Percentiles rank a stretch among this genome's conserved stretches.
Conservation (phyloP, 2,797 vertebrate species). For the Amphiprion clarkii region DNA sequence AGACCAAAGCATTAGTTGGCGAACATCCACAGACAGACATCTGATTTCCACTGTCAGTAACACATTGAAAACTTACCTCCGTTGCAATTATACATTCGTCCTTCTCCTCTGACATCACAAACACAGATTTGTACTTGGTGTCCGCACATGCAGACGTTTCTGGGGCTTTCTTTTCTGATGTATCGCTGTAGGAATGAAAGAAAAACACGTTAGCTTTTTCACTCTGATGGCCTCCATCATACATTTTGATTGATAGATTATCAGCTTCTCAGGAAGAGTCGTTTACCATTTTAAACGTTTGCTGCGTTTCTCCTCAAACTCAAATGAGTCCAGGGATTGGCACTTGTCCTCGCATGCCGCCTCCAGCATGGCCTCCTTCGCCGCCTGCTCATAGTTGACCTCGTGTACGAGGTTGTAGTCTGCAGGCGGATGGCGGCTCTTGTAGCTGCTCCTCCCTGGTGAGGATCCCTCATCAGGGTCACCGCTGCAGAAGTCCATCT, state of each 20-base stretch:
- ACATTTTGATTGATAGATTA: not conserved
- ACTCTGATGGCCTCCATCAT: fast-evolving
- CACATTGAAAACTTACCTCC: slow-evolving; percentile 87
- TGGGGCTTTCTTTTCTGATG: slow-evolving; percentile 90
- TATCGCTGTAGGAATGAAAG: slow-evolving; percentile 83
- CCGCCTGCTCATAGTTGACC: slow-evolving; percentile 87
- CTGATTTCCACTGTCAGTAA: fast-evolving
- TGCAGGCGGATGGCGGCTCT: slow-evolving; percentile 87
- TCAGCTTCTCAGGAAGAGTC: fast-evolving
- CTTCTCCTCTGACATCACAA: slow-evolving; percentile 97
- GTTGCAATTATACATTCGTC: slow-evolving; percentile 99
- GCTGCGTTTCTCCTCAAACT: slow-evolving; percentile 90
- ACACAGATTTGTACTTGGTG: slow-evolving; percentile 99
- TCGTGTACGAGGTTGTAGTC: slow-evolving; percentile 97
- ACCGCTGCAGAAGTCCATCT: slow-evolving; percentile 91
- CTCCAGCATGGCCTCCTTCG: slow-evolving; percentile 80
- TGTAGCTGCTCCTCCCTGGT: slow-evolving; percentile 89
- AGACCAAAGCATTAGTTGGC: slow-evolving; percentile 26
- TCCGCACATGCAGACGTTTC: slow-evolving; percentile 92
- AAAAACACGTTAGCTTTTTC: slow-evolving; percentile 35
- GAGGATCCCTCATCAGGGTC: slow-evolving; percentile 79
- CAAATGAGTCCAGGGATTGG: slow-evolving; percentile 85
- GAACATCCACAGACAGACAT: not conserved
- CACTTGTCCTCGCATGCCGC: slow-evolving; percentile 89
- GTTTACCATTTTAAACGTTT: slow-evolving; percentile 92